Percentiles rank a stretch among this genome's conserved stretches.
These are phyloP conservation scores for Onthophagus sagittarius DNA, from an alignment of 2,888 invertebrate species.

Conservation along the genomic window DNA sequence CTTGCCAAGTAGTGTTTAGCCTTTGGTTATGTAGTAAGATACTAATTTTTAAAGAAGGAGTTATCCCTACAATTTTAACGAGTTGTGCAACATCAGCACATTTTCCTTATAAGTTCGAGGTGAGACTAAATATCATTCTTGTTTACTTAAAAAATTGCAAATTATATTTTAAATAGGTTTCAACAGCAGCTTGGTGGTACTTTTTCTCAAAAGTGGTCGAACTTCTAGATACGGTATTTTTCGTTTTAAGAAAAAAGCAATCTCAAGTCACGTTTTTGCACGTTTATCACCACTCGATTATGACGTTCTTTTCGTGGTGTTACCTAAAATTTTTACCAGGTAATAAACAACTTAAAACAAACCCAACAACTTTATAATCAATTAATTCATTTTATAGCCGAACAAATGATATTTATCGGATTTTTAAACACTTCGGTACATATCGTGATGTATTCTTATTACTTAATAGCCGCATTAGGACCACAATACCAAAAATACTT, in stretches of 20 bases:
- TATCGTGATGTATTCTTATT: slow-evolving; percentile 89
- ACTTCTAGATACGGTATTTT: slow-evolving; percentile 79
- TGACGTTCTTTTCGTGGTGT: slow-evolving; percentile 76
- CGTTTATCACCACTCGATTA: slow-evolving; percentile 82
- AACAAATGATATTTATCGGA: slow-evolving; percentile 83
- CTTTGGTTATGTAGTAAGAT: slow-evolving; percentile 54
- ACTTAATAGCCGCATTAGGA: slow-evolving; percentile 82
- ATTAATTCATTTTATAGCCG: slow-evolving; percentile 59
- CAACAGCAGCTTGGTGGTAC: slow-evolving; percentile 67
- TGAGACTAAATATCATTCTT: slow-evolving; percentile 21
- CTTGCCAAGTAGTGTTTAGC: slow-evolving; percentile 84
- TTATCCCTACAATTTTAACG: slow-evolving; percentile 3
- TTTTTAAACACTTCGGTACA: slow-evolving; percentile 87
- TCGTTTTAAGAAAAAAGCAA: slow-evolving; percentile 85
- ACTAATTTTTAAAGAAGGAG: slow-evolving; percentile 10
- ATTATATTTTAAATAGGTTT: slow-evolving; percentile 49
- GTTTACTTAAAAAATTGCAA: not conserved
- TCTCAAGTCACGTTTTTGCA: slow-evolving; percentile 85
- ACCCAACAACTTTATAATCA: not conserved
- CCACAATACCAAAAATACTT: slow-evolving; percentile 83
- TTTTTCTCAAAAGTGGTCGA: slow-evolving; percentile 76
- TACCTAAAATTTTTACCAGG: slow-evolving; percentile 75
- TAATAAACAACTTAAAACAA: slow-evolving; percentile 35
- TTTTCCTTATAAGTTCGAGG: slow-evolving; percentile 20
- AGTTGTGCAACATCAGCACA: slow-evolving; percentile 21